Evolutionary conservation across 2,113 vertebrate genomes (phyloP), one percentile per base, ranked within the genome.

Genomic region (Thermophis baileyi): DNA sequence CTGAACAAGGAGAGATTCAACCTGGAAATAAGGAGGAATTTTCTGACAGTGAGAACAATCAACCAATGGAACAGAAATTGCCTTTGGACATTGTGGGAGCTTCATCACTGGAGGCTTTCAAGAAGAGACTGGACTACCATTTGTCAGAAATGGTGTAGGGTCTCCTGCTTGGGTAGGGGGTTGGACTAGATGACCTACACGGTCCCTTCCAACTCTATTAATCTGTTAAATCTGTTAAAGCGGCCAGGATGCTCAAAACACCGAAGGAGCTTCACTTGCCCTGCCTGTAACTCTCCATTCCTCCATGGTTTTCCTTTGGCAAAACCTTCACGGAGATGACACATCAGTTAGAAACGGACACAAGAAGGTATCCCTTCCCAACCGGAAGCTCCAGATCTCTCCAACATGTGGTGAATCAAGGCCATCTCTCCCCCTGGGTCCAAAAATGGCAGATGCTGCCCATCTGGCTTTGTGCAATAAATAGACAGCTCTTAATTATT

Each of bases 401-500:
- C 20, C 4, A 1, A 40, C 88, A 46, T 89, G 22, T 12, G 49
- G 20, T 25, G 11, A 47, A 47, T 24, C 20, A 3, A 50, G 3
- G 69, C n/a, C 30, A 20, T 2, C 12, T n/a, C 93, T 96, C 92
- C 95, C 94, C 91, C 25, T 53, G 95, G 91, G 12, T 89, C 46
- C 74, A 94, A 22, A 35, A 11, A 69, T n/a, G 92, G 94, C 92
- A 88, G 50, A 1, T 88, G 93, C 91, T 85, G 85, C 92, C 90
- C 94, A 94, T 94, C 93, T 91, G 55, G 91, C 92, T 94, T 94
- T 90, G 95, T 93, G 94, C 95, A 96, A 95, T 97, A 94, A 96
- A 95, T 94, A 93, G 85, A 57, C 94, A 93, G 16, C 16, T 25
- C 93, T 97, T 96, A 97, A 96, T 96, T 95, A 96, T 97, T 97